phyloP scores from a whole-genome alignment of 2,797 vertebrate genomes.

The Danio albolineatus region DNA sequence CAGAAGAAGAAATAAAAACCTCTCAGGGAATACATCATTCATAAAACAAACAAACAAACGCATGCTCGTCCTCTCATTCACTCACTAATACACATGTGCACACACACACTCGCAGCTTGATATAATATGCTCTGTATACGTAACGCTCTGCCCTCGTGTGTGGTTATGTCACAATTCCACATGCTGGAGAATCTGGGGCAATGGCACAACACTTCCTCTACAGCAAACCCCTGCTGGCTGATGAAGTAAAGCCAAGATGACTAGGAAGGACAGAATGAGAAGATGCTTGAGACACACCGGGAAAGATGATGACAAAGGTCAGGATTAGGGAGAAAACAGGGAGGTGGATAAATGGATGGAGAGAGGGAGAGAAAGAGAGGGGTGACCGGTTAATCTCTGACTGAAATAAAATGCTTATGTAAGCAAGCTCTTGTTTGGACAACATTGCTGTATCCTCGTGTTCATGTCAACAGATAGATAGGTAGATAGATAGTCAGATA shows the following conservation, averaged over 20 bases:
- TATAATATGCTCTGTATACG: neutral
- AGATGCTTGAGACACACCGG: conserved; percentile 33
- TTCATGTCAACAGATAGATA: neutral
- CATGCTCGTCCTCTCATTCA: neutral
- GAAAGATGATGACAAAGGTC: conserved; percentile 18
- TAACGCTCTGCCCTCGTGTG: conserved; percentile 62
- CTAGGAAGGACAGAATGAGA: conserved; percentile 36
- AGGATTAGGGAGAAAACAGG: conserved; percentile 52
- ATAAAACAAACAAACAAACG: conserved; percentile 25
- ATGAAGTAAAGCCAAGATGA: conserved; percentile 31
- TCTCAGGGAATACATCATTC: conserved; percentile 3
- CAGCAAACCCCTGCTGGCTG: neutral
- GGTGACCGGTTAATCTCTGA: conserved; percentile 74
- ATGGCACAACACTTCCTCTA: conserved; percentile 69
- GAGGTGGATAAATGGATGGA: conserved; percentile 33
- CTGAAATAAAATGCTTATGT: conserved; percentile 78
- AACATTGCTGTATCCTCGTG: neutral
- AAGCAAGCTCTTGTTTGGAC: conserved; percentile 36
- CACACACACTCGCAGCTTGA: conserved; percentile 1
- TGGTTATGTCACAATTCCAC: conserved; percentile 73
- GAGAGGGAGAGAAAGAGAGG: conserved; percentile 5
- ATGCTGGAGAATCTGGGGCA: conserved; percentile 73
- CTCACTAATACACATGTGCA: neutral
- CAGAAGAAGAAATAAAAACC: neutral
- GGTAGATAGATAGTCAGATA: too few species aligned